A percentile compares a stretch with the other conserved stretches of the same genome.
phyloP scores from a whole-genome alignment of 1,140 invertebrate genomes.

The Saccostrea glomerata region DNA sequence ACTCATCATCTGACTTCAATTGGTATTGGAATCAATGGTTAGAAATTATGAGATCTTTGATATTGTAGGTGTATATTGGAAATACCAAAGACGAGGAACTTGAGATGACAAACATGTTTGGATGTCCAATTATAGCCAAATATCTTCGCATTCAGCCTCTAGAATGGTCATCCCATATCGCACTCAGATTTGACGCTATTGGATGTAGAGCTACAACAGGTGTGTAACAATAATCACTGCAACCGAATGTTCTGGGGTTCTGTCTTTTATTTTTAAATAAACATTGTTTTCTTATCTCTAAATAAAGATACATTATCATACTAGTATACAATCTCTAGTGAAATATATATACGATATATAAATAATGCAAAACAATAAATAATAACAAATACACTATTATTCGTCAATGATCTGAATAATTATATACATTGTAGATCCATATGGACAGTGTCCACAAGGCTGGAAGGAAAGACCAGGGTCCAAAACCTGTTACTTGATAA shows the following conservation, averaged over 20 bases:
- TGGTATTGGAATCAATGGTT: not conserved
- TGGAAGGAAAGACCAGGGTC: conserved; percentile 60
- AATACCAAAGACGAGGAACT: conserved; percentile 63
- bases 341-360: too few species aligned
- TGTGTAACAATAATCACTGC: conserved; percentile 1
- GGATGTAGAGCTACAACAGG: conserved; percentile 64
- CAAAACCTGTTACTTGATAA: conserved; percentile 63
- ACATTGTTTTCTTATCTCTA: too few species aligned
- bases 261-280: too few species aligned
- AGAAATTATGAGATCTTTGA: not conserved
- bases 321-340: too few species aligned
- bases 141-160: conserved; percentile 63
- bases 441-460: conserved; percentile 61
- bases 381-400: too few species aligned
- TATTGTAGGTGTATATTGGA: conserved; percentile 61
- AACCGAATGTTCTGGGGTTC: too few species aligned
- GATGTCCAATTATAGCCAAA: conserved; percentile 64
- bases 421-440: conserved; percentile 35
- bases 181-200: conserved; percentile 61
- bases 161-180: conserved; percentile 58
- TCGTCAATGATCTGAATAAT: not conserved
- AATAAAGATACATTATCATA: too few species aligned
- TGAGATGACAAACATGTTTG: conserved; percentile 60
- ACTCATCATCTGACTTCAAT: too few species aligned
- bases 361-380: too few species aligned